Evolutionary conservation across 1,140 invertebrate genomes (phyloP).

Genomic region (Megalonaias nervosa): DNA sequence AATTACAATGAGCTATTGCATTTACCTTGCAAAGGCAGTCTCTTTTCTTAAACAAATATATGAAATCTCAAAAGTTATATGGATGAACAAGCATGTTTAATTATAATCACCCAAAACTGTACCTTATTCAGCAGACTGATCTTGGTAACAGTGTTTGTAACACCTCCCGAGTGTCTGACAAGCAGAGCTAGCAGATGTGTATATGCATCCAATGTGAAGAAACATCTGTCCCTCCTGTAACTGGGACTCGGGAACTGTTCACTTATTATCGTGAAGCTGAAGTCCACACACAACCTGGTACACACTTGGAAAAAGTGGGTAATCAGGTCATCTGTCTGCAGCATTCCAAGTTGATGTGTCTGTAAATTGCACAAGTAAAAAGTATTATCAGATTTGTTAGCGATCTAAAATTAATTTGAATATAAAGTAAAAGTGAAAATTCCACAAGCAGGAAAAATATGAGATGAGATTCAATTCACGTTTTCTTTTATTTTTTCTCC

Average conservation of each 20-base stretch:
- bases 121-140: slow-evolving; percentile 98
- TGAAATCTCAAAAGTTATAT: background rate
- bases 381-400: no score
- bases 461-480: no score
- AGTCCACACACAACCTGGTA: slow-evolving; percentile 96
- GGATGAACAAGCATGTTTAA: background rate
- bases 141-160: slow-evolving; percentile 91
- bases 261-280: slow-evolving; percentile 86
- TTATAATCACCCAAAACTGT: background rate
- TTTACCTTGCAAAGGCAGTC: no score
- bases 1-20: no score
- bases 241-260: slow-evolving; percentile 73
- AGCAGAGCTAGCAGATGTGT: slow-evolving; percentile 94
- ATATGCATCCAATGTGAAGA: slow-evolving; percentile 95
- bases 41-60: no score
- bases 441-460: no score
- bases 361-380: slow-evolving; percentile 70
- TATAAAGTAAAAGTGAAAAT: no score
- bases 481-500: no score
- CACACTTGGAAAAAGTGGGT: slow-evolving; percentile 97
- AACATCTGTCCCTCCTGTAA: slow-evolving; percentile 90
- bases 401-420: no score
- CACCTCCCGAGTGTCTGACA: slow-evolving; percentile 92
- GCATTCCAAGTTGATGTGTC: slow-evolving; percentile 96
- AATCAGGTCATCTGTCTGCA: slow-evolving; percentile 98